phyloP scores from a whole-genome alignment of 1,140 invertebrate genomes.

The Conus betulinus region DNA sequence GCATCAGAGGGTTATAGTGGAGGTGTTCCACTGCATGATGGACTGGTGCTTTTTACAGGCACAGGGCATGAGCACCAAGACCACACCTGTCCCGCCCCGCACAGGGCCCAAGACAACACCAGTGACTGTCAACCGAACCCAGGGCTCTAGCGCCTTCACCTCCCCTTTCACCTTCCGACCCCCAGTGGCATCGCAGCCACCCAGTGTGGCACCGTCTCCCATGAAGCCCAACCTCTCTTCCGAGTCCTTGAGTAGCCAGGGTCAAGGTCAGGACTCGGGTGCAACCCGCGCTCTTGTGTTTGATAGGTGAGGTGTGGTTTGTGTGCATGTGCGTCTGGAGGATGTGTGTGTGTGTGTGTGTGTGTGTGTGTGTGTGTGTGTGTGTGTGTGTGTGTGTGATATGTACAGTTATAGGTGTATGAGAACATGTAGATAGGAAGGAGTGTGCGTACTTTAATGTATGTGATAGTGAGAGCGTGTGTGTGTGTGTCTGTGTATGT shows the following conservation, averaged over 20 bases:
- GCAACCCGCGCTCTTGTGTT: constrained; percentile 13
- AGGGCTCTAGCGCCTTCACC: constrained; percentile 25
- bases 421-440: too few relatives aligned
- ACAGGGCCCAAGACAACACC: constrained; percentile 13
- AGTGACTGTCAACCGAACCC: constrained; percentile 1
- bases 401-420: too few relatives aligned
- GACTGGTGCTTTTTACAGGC: background rate
- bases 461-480: too few relatives aligned
- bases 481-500: background rate
- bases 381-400: too few relatives aligned
- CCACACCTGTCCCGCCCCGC: background rate
- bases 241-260: background rate
- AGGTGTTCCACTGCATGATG: too few relatives aligned
- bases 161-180: constrained; percentile 21
- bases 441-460: too few relatives aligned
- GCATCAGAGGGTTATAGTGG: too few relatives aligned
- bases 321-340: too few relatives aligned
- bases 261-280: background rate
- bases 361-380: background rate
- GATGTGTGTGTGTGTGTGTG: background rate
- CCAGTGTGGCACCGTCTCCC: constrained; percentile 23
- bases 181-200: constrained; percentile 5
- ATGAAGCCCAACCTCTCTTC: constrained; percentile 25
- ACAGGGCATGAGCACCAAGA: background rate
- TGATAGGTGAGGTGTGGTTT: background rate